Evolutionary conservation across 2,113 vertebrate species (phyloP).

Genomic region (Eulemur rufifrons): DNA sequence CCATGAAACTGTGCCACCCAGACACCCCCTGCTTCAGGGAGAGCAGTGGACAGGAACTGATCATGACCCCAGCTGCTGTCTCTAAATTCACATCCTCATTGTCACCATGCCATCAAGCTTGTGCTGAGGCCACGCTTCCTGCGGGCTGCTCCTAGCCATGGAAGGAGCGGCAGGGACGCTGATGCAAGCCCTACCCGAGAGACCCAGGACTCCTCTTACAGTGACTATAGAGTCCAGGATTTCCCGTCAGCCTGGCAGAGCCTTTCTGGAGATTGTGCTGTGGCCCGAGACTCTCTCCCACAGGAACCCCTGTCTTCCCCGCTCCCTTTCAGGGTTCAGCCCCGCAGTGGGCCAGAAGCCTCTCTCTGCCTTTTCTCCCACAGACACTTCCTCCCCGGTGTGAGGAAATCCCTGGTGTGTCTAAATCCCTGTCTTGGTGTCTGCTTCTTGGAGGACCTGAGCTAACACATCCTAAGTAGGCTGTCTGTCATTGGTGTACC

Average conservation of each 20-base stretch:
- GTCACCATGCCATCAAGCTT: background rate
- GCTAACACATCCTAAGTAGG: background rate
- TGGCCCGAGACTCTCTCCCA: background rate
- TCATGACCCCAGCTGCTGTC: background rate
- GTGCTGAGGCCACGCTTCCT: background rate
- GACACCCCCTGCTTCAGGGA: background rate
- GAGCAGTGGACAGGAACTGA: background rate
- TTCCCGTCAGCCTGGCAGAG: background rate
- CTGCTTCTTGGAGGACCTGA: background rate
- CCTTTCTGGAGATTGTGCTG: background rate
- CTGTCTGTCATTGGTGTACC: background rate
- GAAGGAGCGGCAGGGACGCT: background rate
- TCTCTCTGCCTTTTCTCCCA: background rate
- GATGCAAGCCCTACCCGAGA: background rate
- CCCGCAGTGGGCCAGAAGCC: background rate
- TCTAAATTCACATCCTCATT: background rate
- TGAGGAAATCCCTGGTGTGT: background rate
- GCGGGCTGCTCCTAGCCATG: background rate
- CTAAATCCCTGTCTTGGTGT: background rate
- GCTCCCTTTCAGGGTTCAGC: background rate
- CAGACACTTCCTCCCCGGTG: background rate
- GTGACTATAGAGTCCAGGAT: background rate
- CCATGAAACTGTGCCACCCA: background rate
- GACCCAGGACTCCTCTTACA: background rate
- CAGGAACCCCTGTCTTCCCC: too few relatives aligned